Percentiles rank a stretch among this genome's conserved stretches.
Conservation (phyloP, 1,140 invertebrate species). For the Halyomorpha halys region DNA sequence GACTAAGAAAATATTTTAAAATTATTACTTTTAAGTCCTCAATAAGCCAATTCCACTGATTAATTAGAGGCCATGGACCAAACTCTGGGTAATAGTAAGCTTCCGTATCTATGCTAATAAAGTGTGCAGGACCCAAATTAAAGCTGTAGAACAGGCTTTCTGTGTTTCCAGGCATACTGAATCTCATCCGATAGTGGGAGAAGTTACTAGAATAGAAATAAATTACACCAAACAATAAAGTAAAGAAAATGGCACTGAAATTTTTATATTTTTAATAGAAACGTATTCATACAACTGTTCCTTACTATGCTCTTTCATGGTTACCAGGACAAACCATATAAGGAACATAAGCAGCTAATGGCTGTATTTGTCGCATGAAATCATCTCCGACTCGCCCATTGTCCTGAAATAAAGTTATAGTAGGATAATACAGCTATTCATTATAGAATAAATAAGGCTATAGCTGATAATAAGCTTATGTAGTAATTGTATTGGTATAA, state of each 20-base stretch:
- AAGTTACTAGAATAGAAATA: conserved; percentile 61
- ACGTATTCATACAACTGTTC: conserved; percentile 27
- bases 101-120: conserved; percentile 86
- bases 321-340: conserved; percentile 90
- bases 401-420: conserved; percentile 37
- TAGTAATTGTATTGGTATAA: too few species aligned
- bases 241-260: neutral
- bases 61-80: conserved; percentile 67
- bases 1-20: neutral
- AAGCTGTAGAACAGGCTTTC: conserved; percentile 81
- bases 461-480: too few species aligned
- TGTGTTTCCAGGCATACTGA: conserved; percentile 71
- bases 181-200: conserved; percentile 71
- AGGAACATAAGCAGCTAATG: conserved; percentile 73
- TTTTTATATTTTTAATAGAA: conserved; percentile 7
- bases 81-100: conserved; percentile 87
- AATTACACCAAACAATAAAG: neutral
- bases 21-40: conserved; percentile 53
- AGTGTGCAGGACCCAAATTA: conserved; percentile 83
- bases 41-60: conserved; percentile 84
- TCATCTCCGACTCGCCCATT: conserved; percentile 71
- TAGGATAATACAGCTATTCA: too few species aligned
- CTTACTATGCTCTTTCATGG: conserved; percentile 76
- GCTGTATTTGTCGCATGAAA: conserved; percentile 83
- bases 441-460: too few species aligned